Conservation (phyloP, 2,113 vertebrate genomes). For the Stercorarius parasiticus region DNA sequence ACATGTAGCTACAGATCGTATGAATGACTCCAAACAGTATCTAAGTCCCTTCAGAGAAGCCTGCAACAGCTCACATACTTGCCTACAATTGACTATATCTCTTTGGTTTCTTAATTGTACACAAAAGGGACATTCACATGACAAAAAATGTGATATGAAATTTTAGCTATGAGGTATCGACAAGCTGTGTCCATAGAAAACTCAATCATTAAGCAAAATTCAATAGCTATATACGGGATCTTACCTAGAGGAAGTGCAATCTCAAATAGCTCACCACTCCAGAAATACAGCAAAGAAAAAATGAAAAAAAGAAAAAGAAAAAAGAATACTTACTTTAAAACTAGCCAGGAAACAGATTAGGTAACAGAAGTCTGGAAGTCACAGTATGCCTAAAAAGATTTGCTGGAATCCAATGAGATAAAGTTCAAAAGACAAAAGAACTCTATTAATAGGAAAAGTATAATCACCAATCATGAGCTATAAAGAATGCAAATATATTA, state of each 20-base stretch:
- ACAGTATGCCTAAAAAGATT: neutral
- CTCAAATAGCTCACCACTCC: neutral
- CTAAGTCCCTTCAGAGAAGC: neutral
- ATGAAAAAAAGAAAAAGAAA: neutral
- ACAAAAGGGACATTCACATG: neutral
- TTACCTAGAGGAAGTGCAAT: neutral
- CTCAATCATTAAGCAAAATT: neutral
- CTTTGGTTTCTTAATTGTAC: neutral
- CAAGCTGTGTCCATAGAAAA: neutral
- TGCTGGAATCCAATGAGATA: neutral
- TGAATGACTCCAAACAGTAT: neutral
- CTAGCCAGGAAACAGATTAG: neutral
- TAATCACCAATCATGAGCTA: constrained; percentile 4
- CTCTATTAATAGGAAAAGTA: constrained; percentile 14
- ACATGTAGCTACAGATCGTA: neutral
- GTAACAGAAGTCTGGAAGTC: neutral
- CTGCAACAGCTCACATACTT: neutral
- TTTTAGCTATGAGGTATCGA: neutral
- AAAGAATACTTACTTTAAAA: neutral
- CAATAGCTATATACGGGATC: neutral
- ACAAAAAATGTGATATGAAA: neutral
- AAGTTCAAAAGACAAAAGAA: neutral
- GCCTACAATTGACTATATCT: neutral
- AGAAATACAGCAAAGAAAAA: neutral
- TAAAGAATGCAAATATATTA: constrained; percentile 28